Conservation (phyloP, 2,113 vertebrate species). For the Ameiurus melas region DNA sequence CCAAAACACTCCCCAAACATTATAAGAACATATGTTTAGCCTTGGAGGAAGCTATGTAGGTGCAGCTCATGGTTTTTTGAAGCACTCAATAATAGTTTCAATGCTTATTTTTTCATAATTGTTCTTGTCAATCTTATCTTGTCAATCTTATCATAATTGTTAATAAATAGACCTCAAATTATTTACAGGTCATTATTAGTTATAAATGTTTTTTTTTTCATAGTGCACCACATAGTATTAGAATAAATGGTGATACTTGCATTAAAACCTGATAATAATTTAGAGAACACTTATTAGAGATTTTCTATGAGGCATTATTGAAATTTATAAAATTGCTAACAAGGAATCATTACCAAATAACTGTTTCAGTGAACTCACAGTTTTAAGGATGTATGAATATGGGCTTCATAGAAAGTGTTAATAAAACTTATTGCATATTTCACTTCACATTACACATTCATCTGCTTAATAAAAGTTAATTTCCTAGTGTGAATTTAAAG, state of each 20-base stretch:
- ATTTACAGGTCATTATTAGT: neutral
- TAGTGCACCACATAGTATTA: neutral
- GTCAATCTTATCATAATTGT: neutral
- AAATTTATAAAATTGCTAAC: neutral
- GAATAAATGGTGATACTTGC: neutral
- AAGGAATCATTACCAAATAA: neutral
- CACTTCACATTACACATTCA: neutral
- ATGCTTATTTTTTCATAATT: neutral
- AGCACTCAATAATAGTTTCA: neutral
- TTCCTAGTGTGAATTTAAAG: neutral
- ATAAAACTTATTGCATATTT: neutral
- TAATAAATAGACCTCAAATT: neutral
- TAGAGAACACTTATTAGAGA: neutral
- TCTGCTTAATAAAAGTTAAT: neutral
- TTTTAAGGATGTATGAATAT: neutral
- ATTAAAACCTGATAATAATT: neutral
- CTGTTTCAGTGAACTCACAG: neutral
- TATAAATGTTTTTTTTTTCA: neutral
- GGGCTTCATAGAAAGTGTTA: neutral
- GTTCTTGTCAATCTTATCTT: too few species aligned
- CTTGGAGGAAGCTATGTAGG: too few species aligned
- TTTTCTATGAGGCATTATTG: neutral
- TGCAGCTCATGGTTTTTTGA: neutral
- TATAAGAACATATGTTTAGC: neutral
- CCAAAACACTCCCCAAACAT: neutral